Percentiles rank a stretch among this genome's conserved stretches.
These are phyloP conservation scores for Sesamia inferens DNA, from an alignment of 2,888 invertebrate species.

Conservation along the genomic window DNA sequence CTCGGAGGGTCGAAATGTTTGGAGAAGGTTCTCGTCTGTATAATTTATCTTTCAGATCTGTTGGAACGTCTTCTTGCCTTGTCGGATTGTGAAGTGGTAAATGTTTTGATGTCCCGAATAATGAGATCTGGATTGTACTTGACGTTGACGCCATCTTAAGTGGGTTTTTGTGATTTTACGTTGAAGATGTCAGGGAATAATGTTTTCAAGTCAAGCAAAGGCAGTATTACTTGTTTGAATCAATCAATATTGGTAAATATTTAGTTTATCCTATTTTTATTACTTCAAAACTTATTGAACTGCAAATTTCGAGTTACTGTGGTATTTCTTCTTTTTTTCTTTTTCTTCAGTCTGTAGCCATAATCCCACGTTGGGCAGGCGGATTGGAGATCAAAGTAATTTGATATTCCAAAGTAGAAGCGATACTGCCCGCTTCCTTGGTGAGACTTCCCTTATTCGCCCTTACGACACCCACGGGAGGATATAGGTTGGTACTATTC, in stretches of 20 bases:
- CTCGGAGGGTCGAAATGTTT: constrained; percentile 56
- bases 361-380: too few relatives aligned
- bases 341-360: too few relatives aligned
- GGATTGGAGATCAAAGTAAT: too few relatives aligned
- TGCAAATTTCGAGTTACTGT: not conserved
- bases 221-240: not conserved
- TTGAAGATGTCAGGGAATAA: not conserved
- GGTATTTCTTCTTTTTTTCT: too few relatives aligned
- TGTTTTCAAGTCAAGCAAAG: not conserved
- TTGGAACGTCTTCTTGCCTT: constrained; percentile 47
- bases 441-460: too few relatives aligned
- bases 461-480: too few relatives aligned
- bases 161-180: constrained; percentile 28
- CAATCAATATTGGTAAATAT: not conserved
- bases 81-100: constrained; percentile 44
- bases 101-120: constrained; percentile 56
- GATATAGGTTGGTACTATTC: too few relatives aligned
- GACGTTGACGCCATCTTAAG: constrained; percentile 34
- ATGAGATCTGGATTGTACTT: constrained; percentile 49
- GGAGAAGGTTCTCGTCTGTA: constrained; percentile 49
- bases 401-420: too few relatives aligned
- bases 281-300: not conserved
- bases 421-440: too few relatives aligned
- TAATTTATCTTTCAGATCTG: constrained; percentile 56
- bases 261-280: not conserved